These are phyloP conservation scores for Caenorhabditis tropicalis DNA, from an alignment of 1,140 invertebrate species.

Conservation along the genomic window DNA sequence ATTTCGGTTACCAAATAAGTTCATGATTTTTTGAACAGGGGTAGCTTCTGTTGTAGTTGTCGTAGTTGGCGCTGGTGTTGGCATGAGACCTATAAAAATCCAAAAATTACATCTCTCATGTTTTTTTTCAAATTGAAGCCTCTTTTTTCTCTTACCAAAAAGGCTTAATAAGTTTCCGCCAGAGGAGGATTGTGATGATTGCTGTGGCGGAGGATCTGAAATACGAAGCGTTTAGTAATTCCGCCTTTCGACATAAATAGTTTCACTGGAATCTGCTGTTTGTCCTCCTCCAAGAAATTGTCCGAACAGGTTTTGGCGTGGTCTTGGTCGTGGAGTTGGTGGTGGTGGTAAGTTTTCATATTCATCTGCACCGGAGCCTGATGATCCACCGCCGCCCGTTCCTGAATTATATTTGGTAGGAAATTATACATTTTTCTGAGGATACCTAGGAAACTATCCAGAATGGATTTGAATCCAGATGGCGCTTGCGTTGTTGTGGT, in stretches of 20 bases:
- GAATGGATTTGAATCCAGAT: constrained; percentile 4
- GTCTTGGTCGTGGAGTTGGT: constrained; percentile 40
- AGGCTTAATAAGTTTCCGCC: background rate
- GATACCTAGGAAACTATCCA: constrained; percentile 31
- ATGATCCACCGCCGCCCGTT: constrained; percentile 16
- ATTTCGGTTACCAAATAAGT: background rate
- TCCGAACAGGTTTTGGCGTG: constrained; percentile 39
- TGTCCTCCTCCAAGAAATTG: constrained; percentile 17
- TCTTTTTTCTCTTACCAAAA: constrained; percentile 29
- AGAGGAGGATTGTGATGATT: background rate
- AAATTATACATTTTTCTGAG: too few relatives aligned
- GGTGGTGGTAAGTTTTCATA: constrained; percentile 42
- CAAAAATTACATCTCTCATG: background rate
- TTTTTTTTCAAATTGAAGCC: background rate
- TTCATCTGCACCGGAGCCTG: constrained; percentile 6
- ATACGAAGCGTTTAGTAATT: constrained; percentile 23
- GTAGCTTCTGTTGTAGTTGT: background rate
- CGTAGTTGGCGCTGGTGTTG: background rate
- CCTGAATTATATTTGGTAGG: constrained; percentile 31
- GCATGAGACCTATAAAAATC: constrained; percentile 10
- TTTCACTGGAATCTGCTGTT: constrained; percentile 20
- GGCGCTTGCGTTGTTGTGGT: constrained; percentile 26
- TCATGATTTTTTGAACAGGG: constrained; percentile 17
- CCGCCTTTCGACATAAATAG: constrained; percentile 13
- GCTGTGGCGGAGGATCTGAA: constrained; percentile 23